Evolutionary conservation across 2,888 invertebrate genomes (phyloP).

Genomic region (Glyphotaelius pellucidus): DNA sequence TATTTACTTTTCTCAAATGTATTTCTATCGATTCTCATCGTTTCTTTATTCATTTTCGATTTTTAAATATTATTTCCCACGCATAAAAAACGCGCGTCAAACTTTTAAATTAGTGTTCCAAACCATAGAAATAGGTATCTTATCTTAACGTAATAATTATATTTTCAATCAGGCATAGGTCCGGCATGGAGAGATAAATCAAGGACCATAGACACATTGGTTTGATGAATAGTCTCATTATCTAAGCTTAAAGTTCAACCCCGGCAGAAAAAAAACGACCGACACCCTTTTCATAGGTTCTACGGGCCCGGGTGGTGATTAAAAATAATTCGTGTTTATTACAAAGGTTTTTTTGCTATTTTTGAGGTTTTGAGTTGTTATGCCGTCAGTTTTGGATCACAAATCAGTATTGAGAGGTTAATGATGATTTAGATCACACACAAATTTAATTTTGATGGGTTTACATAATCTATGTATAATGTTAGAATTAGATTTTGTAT

Average conservation of each 20-base stretch:
- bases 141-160: slow-evolving; percentile 27
- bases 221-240: slow-evolving; percentile 61
- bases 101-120: slow-evolving; percentile 22
- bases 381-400: background rate
- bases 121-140: background rate
- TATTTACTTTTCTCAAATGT: background rate
- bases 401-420: background rate
- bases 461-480: too few relatives aligned
- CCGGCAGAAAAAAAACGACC: background rate
- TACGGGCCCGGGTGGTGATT: slow-evolving; percentile 9
- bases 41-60: background rate
- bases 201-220: slow-evolving; percentile 54
- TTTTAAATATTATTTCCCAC: slow-evolving; percentile 2
- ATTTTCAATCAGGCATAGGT: slow-evolving; percentile 15
- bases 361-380: background rate
- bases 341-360: background rate
- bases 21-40: background rate
- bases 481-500: too few relatives aligned
- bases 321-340: slow-evolving; percentile 11
- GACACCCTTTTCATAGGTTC: background rate
- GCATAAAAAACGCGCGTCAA: background rate
- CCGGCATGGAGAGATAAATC: slow-evolving; percentile 52
- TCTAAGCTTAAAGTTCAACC: slow-evolving; percentile 23
- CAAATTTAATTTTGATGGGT: background rate
- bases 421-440: background rate